A percentile compares a stretch with the other conserved stretches of the same genome.
Conservation (phyloP, 1,140 invertebrate species). For the Catajapyx aquilonaris region DNA sequence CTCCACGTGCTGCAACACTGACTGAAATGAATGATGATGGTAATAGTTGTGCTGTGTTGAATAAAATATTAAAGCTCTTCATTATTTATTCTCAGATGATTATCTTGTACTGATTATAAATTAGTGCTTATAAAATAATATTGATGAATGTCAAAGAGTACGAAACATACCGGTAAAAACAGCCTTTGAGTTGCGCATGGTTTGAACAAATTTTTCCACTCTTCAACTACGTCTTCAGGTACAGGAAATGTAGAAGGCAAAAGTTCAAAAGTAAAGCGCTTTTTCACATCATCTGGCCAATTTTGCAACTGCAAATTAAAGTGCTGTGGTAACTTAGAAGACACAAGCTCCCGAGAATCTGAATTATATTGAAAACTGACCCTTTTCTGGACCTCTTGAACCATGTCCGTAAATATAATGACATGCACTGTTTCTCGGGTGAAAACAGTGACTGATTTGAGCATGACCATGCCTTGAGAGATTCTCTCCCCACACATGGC, state of each 20-base stretch:
- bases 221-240: constrained; percentile 35
- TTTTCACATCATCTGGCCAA: constrained; percentile 41
- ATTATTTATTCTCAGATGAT: neutral
- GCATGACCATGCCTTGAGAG: constrained; percentile 54
- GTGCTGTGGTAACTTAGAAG: neutral
- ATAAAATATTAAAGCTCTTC: constrained; percentile 3
- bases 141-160: too few species aligned
- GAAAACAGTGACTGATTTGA: constrained; percentile 71
- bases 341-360: neutral
- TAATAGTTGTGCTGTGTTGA: neutral
- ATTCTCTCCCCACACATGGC: constrained; percentile 47
- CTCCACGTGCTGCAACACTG: constrained; percentile 53
- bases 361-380: constrained; percentile 24
- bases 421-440: constrained; percentile 39
- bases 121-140: too few species aligned
- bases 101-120: neutral
- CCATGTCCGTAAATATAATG: constrained; percentile 55
- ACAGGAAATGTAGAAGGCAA: constrained; percentile 56
- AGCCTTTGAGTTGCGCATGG: constrained; percentile 79
- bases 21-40: constrained; percentile 29
- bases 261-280: constrained; percentile 49
- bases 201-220: constrained; percentile 77
- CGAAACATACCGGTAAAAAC: constrained; percentile 65
- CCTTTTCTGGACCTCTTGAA: constrained; percentile 46
- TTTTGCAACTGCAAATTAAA: constrained; percentile 29